phyloP scores from a whole-genome alignment of 2,113 vertebrate species.

The Atractosteus spatula region DNA sequence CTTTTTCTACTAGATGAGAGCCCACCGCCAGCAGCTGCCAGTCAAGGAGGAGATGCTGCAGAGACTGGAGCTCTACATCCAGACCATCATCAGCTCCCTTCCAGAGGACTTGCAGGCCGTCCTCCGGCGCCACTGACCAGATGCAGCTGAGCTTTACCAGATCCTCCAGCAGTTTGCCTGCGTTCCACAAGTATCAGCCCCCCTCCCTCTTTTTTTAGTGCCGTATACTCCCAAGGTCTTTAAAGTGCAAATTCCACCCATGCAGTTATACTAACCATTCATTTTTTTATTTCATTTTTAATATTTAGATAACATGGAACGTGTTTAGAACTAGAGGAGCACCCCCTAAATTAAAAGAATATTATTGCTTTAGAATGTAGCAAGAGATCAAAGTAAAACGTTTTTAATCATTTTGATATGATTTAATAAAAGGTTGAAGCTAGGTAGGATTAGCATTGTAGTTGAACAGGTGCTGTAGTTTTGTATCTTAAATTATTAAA shows the following conservation, averaged over 20 bases:
- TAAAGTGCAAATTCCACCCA: not conserved
- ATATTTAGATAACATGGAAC: not conserved
- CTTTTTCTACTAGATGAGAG: slow-evolving; percentile 63
- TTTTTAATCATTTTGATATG: not conserved
- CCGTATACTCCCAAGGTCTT: not conserved
- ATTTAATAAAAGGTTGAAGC: not conserved
- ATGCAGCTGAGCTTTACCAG: not conserved
- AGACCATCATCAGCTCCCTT: slow-evolving; percentile 65
- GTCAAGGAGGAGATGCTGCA: slow-evolving; percentile 71
- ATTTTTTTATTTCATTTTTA: not conserved
- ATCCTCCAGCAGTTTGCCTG: not conserved
- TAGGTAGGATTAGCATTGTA: no score
- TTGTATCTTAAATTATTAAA: no score
- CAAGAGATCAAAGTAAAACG: not conserved
- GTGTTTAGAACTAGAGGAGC: not conserved
- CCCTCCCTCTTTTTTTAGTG: not conserved
- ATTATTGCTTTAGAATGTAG: not conserved
- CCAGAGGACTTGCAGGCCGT: slow-evolving; percentile 79
- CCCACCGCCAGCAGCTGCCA: slow-evolving; percentile 71
- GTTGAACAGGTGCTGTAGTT: no score
- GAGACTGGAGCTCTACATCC: slow-evolving; percentile 60
- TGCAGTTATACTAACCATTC: no score
- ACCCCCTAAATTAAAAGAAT: no score
- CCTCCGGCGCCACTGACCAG: slow-evolving; percentile 62
- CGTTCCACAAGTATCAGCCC: not conserved